phyloP scores from a whole-genome alignment of 2,888 invertebrate genomes.

The Dioctria rufipes region DNA sequence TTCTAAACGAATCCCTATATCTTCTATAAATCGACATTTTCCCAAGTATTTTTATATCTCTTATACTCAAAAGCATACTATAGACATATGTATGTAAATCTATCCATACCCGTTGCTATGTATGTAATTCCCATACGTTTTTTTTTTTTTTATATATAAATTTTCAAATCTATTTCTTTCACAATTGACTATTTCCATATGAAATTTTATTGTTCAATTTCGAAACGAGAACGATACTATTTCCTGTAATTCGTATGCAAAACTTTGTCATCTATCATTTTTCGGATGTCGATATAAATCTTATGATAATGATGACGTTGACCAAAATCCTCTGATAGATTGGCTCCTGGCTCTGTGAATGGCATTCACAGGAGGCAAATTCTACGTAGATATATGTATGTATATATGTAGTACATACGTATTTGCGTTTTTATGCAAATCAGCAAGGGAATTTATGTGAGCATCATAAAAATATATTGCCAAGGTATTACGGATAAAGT shows the following conservation, averaged over 20 bases:
- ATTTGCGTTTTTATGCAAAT: constrained; percentile 45
- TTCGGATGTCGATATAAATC: constrained; percentile 34
- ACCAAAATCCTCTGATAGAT: constrained; percentile 48
- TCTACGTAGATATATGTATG: not conserved
- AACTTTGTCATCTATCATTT: constrained; percentile 29
- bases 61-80: no score
- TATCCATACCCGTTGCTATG: no score
- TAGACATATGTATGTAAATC: no score
- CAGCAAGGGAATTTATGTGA: constrained; percentile 26
- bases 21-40: no score
- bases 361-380: constrained; percentile 22
- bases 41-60: no score
- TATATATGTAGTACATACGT: not conserved
- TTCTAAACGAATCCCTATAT: no score
- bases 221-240: constrained; percentile 4
- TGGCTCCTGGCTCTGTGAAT: not conserved
- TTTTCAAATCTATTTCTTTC: not conserved
- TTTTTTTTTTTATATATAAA: not conserved
- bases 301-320: constrained; percentile 46
- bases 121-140: no score
- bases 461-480: constrained; percentile 41
- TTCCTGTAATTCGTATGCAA: constrained; percentile 33
- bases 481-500: constrained; percentile 34
- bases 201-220: constrained; percentile 28
- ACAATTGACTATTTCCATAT: constrained; percentile 23